Conservation (phyloP, 1,140 invertebrate species). For the Drosophila trapezifrons region DNA sequence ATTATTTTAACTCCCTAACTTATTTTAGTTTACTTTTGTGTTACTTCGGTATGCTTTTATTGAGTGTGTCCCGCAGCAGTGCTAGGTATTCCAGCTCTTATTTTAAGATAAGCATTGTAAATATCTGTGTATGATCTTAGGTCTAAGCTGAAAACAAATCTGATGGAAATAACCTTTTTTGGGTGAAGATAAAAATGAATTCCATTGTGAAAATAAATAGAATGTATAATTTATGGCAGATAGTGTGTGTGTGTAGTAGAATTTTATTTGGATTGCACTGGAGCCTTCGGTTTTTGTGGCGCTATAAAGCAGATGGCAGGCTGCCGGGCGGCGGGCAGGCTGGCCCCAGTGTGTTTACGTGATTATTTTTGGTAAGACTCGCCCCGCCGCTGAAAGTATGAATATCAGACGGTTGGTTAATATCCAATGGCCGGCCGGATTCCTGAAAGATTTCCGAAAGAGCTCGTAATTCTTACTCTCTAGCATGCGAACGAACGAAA, state of each 20-base stretch:
- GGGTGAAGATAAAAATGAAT: constrained; percentile 40
- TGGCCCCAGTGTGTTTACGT: constrained; percentile 57
- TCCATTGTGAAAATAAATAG: constrained; percentile 57
- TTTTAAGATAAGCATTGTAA: constrained; percentile 30
- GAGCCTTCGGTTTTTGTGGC: constrained; percentile 33
- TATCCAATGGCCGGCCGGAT: constrained; percentile 19
- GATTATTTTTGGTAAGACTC: constrained; percentile 39
- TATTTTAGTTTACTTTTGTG: constrained; percentile 17
- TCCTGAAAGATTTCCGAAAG: constrained; percentile 33
- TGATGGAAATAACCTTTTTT: constrained; percentile 32
- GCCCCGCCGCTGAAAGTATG: constrained; percentile 52
- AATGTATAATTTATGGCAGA: constrained; percentile 55
- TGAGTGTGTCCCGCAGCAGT: constrained; percentile 10
- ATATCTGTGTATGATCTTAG: constrained; percentile 27
- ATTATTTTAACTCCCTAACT: constrained; percentile 34
- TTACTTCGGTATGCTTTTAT: constrained; percentile 13
- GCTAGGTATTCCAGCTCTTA: constrained; percentile 10
- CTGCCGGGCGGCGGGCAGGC: constrained; percentile 5
- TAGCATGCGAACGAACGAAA: constrained; percentile 35
- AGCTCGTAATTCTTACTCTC: constrained; percentile 24
- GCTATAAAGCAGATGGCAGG: constrained; percentile 60
- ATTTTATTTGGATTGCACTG: constrained; percentile 48
- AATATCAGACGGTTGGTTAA: constrained; percentile 30
- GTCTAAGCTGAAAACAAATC: constrained; percentile 18
- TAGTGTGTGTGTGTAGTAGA: constrained; percentile 6